These are phyloP conservation scores for Laticauda colubrina DNA, from an alignment of 2,113 vertebrate species.

Conservation along the genomic window DNA sequence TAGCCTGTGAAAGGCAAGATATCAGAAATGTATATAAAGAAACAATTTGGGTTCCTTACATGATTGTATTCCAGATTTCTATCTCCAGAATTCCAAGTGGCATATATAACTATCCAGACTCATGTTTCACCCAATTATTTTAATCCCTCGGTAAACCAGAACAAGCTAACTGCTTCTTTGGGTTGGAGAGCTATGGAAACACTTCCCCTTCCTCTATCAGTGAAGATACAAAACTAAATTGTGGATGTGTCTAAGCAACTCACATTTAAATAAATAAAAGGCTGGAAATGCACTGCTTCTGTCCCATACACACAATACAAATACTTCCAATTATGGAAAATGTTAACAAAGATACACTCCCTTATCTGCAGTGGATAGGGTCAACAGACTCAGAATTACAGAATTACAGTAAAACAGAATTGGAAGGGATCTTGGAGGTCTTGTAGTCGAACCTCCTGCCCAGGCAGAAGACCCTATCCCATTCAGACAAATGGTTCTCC, in stretches of 20 bases:
- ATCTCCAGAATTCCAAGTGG: background rate
- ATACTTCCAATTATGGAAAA: background rate
- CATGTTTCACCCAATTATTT: background rate
- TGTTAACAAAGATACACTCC: background rate
- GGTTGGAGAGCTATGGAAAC: too few species aligned
- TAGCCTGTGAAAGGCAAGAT: background rate
- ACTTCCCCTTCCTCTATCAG: background rate
- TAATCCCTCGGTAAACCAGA: background rate
- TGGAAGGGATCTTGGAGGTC: too few species aligned
- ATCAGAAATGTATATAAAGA: background rate
- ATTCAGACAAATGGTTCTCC: background rate
- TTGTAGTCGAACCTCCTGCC: too few species aligned
- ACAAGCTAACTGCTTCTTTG: background rate
- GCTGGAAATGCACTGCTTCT: too few species aligned
- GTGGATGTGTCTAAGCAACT: background rate
- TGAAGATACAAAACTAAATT: background rate
- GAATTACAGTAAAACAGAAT: too few species aligned
- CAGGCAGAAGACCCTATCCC: background rate
- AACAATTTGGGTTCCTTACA: background rate
- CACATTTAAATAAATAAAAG: background rate
- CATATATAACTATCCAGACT: background rate
- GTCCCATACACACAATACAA: background rate
- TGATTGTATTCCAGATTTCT: background rate
- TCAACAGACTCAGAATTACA: background rate
- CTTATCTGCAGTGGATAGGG: background rate